Evolutionary conservation across 2,113 vertebrate species (phyloP).

Genomic region (Sinocyclocheilus anophthalmus): DNA sequence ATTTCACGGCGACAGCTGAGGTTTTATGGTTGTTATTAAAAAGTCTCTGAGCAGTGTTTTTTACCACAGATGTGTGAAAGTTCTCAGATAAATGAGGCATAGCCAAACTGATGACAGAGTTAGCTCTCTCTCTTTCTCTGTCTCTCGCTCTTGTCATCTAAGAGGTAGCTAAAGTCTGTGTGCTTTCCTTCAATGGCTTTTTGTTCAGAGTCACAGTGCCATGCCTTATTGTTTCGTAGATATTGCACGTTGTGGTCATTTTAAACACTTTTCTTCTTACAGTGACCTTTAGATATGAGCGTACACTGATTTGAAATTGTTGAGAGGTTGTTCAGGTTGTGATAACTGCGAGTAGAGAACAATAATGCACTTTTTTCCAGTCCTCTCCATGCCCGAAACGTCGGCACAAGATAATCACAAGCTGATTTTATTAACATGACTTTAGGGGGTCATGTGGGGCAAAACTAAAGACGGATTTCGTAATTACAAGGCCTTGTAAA

Average conservation of each 20-base stretch:
- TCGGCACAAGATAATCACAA: conserved; percentile 34
- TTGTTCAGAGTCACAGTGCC: neutral
- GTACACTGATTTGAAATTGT: neutral
- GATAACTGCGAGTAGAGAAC: neutral
- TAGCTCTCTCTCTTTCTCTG: neutral
- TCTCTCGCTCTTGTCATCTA: neutral
- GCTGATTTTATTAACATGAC: conserved; percentile 22
- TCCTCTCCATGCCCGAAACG: neutral
- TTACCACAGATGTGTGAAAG: conserved; percentile 41
- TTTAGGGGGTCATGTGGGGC: conserved; percentile 9
- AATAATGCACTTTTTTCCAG: conserved; percentile 13
- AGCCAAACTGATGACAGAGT: neutral
- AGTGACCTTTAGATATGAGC: neutral
- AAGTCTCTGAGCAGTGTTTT: conserved; percentile 25
- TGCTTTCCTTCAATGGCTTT: conserved; percentile 3
- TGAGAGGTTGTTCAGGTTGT: conserved; percentile 6
- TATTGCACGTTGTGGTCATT: neutral
- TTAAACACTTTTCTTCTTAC: neutral
- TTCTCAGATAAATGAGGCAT: conserved; percentile 29
- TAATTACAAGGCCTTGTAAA: neutral
- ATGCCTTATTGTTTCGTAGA: neutral
- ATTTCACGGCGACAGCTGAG: neutral
- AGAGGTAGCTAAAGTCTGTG: neutral
- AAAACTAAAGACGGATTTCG: neutral
- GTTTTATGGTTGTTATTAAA: conserved; percentile 16